Percentiles rank a stretch among this genome's conserved stretches.
Evolutionary conservation across 2,797 vertebrate genomes (phyloP).

Genomic region (Thaleichthys pacificus): DNA sequence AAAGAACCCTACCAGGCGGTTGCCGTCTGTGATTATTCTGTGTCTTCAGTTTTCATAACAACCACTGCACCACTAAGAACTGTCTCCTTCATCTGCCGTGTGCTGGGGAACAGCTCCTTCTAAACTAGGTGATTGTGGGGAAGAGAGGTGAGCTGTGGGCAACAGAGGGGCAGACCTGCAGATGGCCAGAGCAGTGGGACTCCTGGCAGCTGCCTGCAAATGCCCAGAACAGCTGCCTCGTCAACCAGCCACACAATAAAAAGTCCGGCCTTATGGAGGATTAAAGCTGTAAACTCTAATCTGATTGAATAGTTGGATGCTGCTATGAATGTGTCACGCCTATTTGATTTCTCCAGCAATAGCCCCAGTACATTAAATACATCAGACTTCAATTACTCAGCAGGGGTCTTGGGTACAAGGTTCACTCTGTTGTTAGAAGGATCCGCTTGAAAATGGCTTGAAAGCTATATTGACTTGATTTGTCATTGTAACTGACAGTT

Average conservation of each 20-base stretch:
- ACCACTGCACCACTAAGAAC: not conserved
- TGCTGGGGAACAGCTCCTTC: not conserved
- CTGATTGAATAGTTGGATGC: constrained; percentile 24
- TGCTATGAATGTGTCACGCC: constrained; percentile 14
- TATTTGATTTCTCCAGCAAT: constrained; percentile 19
- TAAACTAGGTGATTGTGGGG: constrained; percentile 27
- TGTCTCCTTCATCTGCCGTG: not conserved
- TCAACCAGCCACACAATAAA: constrained; percentile 30
- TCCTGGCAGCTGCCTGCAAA: constrained; percentile 56
- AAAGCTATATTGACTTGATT: constrained; percentile 13
- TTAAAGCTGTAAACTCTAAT: constrained; percentile 25
- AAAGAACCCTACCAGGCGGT: no score
- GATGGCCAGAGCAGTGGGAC: constrained; percentile 59
- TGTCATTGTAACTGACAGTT: constrained; percentile 3
- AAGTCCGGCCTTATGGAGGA: constrained; percentile 32
- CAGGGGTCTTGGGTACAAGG: constrained; percentile 4
- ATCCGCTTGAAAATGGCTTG: constrained; percentile 3
- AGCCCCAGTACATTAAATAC: constrained; percentile 28
- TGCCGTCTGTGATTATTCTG: no score
- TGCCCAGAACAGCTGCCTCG: constrained; percentile 44
- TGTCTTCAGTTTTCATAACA: not conserved
- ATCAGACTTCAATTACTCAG: constrained; percentile 23
- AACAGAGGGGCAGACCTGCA: constrained; percentile 52
- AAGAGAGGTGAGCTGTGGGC: constrained; percentile 30
- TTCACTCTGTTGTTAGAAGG: constrained; percentile 16